A percentile compares a stretch with the other conserved stretches of the same genome.
Evolutionary conservation across 2,113 vertebrate species (phyloP).

Genomic region (Lontra canadensis): DNA sequence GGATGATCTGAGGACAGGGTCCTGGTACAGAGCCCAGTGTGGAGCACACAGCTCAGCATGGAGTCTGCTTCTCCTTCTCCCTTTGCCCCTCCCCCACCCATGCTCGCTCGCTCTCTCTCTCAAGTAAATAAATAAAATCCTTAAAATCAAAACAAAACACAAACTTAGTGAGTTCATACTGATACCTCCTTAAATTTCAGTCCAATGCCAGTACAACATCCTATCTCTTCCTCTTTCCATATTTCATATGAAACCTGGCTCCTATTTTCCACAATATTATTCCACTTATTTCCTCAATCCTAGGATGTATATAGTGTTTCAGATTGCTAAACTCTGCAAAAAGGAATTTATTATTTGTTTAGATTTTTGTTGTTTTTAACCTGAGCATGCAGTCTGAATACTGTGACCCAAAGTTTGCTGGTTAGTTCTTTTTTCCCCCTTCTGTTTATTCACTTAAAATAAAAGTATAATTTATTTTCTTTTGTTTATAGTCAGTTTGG

Average conservation of each 20-base stretch:
- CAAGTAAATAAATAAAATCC: too few species aligned
- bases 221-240: background rate
- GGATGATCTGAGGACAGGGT: background rate
- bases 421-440: background rate
- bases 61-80: background rate
- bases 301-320: background rate
- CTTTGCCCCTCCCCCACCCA: too few species aligned
- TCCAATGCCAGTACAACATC: background rate
- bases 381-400: background rate
- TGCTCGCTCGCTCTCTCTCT: too few species aligned
- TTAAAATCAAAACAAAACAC: background rate
- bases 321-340: constrained; percentile 14
- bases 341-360: constrained; percentile 35
- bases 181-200: background rate
- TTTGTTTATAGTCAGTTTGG: constrained; percentile 22
- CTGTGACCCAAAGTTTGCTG: background rate
- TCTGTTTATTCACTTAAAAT: constrained; percentile 47
- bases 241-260: background rate
- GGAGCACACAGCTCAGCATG: background rate
- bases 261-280: background rate
- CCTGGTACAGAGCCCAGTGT: background rate
- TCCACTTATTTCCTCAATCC: background rate
- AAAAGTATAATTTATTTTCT: constrained; percentile 11
- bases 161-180: background rate
- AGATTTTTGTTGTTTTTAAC: constrained; percentile 3